Evolutionary conservation across 2,113 vertebrate genomes (phyloP).

Genomic region (Aphelocoma coerulescens): DNA sequence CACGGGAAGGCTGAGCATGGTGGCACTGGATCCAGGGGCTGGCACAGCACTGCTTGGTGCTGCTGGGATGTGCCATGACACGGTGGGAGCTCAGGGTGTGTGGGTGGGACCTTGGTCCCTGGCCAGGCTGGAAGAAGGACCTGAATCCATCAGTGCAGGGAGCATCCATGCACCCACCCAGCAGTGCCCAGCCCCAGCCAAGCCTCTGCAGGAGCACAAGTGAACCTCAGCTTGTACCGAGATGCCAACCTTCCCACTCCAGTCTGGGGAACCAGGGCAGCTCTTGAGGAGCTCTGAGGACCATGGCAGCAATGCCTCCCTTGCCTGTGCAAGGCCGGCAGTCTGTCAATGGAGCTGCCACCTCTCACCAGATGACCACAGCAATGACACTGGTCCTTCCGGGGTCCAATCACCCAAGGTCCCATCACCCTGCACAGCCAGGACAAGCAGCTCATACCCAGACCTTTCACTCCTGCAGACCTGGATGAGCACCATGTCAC

Average conservation of each 20-base stretch:
- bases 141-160: too few species aligned
- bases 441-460: neutral
- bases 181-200: neutral
- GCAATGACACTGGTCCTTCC: neutral
- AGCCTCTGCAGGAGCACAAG: neutral
- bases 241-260: neutral
- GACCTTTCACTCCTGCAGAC: neutral
- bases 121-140: neutral
- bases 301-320: neutral
- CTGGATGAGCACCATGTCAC: neutral
- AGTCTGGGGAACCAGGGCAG: neutral
- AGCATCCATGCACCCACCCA: neutral
- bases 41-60: neutral
- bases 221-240: neutral
- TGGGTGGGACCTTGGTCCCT: neutral
- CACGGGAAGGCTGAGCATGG: neutral
- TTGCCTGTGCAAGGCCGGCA: neutral
- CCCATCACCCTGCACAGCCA: fast-evolving
- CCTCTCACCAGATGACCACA: neutral
- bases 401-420: neutral
- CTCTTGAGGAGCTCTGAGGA: neutral
- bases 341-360: neutral
- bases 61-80: neutral
- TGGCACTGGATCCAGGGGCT: neutral
- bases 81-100: neutral